Base-by-base conservation (phyloP, 2,888 invertebrate genomes). In the Sarcophaga carnaria region DNA sequence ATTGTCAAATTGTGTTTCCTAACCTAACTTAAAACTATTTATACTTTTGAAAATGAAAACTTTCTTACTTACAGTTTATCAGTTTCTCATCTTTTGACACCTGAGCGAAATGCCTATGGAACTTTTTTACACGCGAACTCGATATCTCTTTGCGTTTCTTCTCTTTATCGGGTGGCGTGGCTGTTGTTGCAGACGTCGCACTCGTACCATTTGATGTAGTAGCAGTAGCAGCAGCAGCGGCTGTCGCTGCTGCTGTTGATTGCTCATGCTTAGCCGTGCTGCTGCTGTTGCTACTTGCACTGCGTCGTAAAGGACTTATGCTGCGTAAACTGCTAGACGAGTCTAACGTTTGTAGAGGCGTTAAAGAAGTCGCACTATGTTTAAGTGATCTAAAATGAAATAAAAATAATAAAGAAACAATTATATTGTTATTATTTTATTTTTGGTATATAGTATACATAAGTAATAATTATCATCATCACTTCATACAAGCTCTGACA, bases 1-100 rank as follows among this genome's bases (percentile, higher is more conserved):
- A 37, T 37, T 37, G 37, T 37, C 37, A 37, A 6, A 6, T 6
- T 37, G 37, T 37, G 37, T 37, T 37, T 37, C 2, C 37, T 37
- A 37, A 37, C 8, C 37, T 37, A 37, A 37, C 37, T 8, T 2
- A 37, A 8, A 37, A 37, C 37, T 37, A 37, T 37, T 37, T 37
- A 10, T 10, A 37, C 37, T 37, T 37, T 37, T 37, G 10, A 10
- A 37, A 37, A 37, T 37, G 10, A 10, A 37, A 37, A 8, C 37
- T n/a, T 59, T 72, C 11, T 66, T 37, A 95, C 96, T 96, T 94
- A 97, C 96, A 97, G 93, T 97, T 97, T 90, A 98, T 95, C 89
- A 98, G 97, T 91, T 96, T 95, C 94, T 98, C 98, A 91, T 97
- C 97, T 27, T 96, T 95, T 69, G 97, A 96, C 89, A 97, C 97